Percentiles rank a stretch among this genome's conserved stretches.
Evolutionary conservation across 2,113 vertebrate species (phyloP).

Genomic region (Rhinolophus sinicus): DNA sequence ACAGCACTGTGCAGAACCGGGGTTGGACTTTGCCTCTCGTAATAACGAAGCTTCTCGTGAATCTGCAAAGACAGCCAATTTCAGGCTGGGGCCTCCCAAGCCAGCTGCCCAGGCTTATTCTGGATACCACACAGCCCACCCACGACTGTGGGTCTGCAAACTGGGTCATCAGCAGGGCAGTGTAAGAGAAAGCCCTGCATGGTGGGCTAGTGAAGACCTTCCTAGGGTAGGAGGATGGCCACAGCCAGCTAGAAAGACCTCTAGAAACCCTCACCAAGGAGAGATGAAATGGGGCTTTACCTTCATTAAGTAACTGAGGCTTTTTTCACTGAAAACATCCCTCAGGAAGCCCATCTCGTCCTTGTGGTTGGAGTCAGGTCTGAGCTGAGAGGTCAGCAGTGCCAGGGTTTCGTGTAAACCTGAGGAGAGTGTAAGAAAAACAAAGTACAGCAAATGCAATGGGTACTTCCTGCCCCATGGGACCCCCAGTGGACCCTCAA

Average conservation of each 20-base stretch:
- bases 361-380: conserved; percentile 94
- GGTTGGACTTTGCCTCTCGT: conserved; percentile 92
- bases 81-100: not conserved
- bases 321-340: conserved; percentile 95
- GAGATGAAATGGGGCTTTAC: conserved; percentile 77
- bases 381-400: conserved; percentile 95
- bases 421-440: conserved; percentile 68
- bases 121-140: not conserved
- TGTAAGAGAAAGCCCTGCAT: not conserved
- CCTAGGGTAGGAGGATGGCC: not conserved
- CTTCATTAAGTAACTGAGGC: conserved; percentile 95
- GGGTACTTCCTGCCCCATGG: not conserved
- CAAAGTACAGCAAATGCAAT: not conserved
- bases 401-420: conserved; percentile 96
- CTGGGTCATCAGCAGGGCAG: not conserved
- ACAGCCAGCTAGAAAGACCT: not conserved
- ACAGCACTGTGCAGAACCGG: conserved; percentile 94
- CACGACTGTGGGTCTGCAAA: not conserved
- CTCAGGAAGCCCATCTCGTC: conserved; percentile 94
- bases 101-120: not conserved
- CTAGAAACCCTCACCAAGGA: not conserved
- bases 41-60: conserved; percentile 94
- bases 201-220: not conserved
- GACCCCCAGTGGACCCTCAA: not conserved
- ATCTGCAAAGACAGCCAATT: conserved; percentile 87